Conservation (phyloP, 2,797 vertebrate genomes). For the Toxotes lorentzi region DNA sequence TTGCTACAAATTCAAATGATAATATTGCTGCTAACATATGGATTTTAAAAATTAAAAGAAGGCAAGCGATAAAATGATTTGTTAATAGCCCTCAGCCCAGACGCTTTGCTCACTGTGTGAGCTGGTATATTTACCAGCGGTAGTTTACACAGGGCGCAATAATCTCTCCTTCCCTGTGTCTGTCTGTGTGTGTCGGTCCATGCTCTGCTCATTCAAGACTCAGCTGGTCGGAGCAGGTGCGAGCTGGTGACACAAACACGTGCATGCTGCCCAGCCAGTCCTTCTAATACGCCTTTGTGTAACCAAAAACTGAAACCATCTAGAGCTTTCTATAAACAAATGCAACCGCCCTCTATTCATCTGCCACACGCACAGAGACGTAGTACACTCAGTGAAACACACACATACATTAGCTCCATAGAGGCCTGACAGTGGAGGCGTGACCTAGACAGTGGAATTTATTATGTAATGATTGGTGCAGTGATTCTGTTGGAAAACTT, state of each 20-base stretch:
- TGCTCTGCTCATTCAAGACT: conserved; percentile 75
- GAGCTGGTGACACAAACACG: conserved; percentile 75
- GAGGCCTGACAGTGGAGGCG: conserved; percentile 1
- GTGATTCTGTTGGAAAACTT: conserved; percentile 49
- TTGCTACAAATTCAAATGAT: neutral
- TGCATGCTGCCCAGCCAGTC: conserved; percentile 54
- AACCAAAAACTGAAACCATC: conserved; percentile 50
- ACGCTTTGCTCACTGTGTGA: conserved; percentile 40
- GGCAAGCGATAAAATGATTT: conserved; percentile 14
- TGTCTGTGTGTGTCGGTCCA: conserved; percentile 56
- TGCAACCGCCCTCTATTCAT: conserved; percentile 19
- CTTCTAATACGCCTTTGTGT: conserved; percentile 71
- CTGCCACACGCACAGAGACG: conserved; percentile 31
- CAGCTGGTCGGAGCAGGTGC: conserved; percentile 82
- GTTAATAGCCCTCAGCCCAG: conserved; percentile 6
- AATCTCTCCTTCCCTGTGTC: conserved; percentile 65
- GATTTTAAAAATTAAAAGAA: conserved; percentile 8
- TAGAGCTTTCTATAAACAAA: conserved; percentile 67
- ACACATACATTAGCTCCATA: neutral
- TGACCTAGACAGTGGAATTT: conserved; percentile 35
- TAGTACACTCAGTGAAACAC: conserved; percentile 30
- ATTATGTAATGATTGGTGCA: conserved; percentile 63
- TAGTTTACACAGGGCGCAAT: conserved; percentile 75
- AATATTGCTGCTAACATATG: neutral
- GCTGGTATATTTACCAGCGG: conserved; percentile 60